Conservation (phyloP, 1,140 invertebrate species). For the Cydia fagiglandana region DNA sequence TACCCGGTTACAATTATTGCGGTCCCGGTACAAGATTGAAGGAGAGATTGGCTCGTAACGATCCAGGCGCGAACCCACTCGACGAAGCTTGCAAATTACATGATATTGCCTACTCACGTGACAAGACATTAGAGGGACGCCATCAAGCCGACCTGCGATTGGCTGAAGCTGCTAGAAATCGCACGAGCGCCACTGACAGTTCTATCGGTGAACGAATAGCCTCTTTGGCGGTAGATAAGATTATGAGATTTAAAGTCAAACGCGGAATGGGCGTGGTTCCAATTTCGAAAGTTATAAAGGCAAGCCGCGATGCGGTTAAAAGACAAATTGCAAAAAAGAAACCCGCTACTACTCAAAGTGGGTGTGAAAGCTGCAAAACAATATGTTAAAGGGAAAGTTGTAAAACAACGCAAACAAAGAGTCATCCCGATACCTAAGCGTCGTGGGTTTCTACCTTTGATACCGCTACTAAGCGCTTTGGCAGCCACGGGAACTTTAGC, state of each 20-base stretch:
- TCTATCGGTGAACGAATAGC: neutral
- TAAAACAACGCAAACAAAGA: neutral
- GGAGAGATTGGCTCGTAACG: neutral
- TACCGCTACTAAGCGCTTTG: neutral
- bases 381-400: neutral
- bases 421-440: neutral
- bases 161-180: neutral
- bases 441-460: neutral
- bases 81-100: constrained; percentile 8
- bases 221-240: neutral
- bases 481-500: neutral
- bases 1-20: constrained; percentile 15
- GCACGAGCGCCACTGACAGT: too few relatives aligned
- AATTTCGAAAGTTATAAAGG: neutral
- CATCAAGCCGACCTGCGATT: constrained; percentile 1
- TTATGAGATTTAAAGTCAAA: neutral
- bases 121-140: neutral
- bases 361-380: neutral
- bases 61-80: neutral
- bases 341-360: too few relatives aligned
- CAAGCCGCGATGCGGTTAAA: neutral
- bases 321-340: neutral
- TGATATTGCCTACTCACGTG: neutral
- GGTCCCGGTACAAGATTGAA: neutral
- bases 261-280: neutral